A percentile compares a stretch with the other conserved stretches of the same genome.
phyloP scores from a whole-genome alignment of 2,888 invertebrate species.

The Hypomecis punctinalis region DNA sequence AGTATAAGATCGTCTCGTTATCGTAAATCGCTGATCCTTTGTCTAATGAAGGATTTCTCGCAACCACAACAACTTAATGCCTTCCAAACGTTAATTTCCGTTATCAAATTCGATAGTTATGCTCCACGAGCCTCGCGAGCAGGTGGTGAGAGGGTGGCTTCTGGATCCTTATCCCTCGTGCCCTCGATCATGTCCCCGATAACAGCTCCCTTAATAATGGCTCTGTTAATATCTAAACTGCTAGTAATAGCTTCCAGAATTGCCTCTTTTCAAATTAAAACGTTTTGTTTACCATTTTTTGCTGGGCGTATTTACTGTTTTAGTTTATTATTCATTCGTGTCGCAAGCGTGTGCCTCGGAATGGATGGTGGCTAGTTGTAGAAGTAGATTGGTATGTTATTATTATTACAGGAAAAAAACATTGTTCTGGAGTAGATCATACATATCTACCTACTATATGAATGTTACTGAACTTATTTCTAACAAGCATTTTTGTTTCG shows the following conservation, averaged over 20 bases:
- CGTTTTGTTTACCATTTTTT: conserved; percentile 40
- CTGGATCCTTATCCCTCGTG: conserved; percentile 46
- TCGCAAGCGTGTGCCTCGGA: too few species aligned
- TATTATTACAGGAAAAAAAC: not conserved
- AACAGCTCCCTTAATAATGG: conserved; percentile 55
- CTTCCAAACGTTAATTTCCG: conserved; percentile 35
- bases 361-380: too few species aligned
- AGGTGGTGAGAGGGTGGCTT: conserved; percentile 46
- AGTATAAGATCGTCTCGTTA: conserved; percentile 32
- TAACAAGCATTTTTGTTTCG: too few species aligned
- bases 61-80: conserved; percentile 27
- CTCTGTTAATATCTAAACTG: conserved; percentile 51
- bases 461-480: too few species aligned
- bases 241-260: conserved; percentile 50
- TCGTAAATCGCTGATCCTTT: conserved; percentile 33
- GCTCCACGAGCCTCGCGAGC: conserved; percentile 41
- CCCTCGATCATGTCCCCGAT: conserved; percentile 52
- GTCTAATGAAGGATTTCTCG: conserved; percentile 30
- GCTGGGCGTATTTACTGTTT: conserved; percentile 14
- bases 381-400: too few species aligned
- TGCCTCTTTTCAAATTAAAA: conserved; percentile 46
- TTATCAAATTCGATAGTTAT: conserved; percentile 49
- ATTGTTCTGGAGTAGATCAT: not conserved
- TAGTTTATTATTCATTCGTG: conserved; percentile 34
- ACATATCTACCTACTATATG: too few species aligned